A percentile compares a stretch with the other conserved stretches of the same genome.
Conservation (phyloP, 2,797 vertebrate species). For the Falco columbarius region DNA sequence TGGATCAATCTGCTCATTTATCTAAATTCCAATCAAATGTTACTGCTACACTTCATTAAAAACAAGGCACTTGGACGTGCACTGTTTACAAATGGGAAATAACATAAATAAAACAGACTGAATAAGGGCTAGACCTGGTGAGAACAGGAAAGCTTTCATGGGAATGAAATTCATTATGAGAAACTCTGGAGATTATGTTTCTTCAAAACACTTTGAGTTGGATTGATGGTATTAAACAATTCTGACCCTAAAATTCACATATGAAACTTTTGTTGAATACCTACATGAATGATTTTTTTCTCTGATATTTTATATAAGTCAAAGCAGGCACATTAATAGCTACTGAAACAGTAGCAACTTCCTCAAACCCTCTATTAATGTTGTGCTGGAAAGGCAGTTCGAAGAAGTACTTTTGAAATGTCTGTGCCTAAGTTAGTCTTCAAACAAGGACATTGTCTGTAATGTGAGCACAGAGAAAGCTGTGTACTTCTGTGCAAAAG, state of each 20-base stretch:
- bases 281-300: background rate
- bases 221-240: background rate
- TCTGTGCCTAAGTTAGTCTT: background rate
- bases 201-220: background rate
- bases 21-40: conserved; percentile 47
- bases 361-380: background rate
- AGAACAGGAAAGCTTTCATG: background rate
- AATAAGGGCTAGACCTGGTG: background rate
- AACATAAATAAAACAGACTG: background rate
- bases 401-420: background rate
- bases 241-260: background rate
- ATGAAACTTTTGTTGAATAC: background rate
- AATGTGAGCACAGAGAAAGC: background rate
- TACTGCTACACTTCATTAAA: conserved; percentile 48
- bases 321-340: background rate
- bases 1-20: background rate
- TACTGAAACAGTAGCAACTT: background rate
- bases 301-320: background rate
- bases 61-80: conserved; percentile 1
- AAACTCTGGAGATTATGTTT: background rate
- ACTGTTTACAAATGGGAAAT: conserved; percentile 9
- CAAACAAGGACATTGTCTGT: background rate
- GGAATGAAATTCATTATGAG: background rate
- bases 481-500: background rate
- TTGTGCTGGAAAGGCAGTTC: background rate